Evolutionary conservation across 1,140 invertebrate genomes (phyloP).

Genomic region (Drepana arcuata): DNA sequence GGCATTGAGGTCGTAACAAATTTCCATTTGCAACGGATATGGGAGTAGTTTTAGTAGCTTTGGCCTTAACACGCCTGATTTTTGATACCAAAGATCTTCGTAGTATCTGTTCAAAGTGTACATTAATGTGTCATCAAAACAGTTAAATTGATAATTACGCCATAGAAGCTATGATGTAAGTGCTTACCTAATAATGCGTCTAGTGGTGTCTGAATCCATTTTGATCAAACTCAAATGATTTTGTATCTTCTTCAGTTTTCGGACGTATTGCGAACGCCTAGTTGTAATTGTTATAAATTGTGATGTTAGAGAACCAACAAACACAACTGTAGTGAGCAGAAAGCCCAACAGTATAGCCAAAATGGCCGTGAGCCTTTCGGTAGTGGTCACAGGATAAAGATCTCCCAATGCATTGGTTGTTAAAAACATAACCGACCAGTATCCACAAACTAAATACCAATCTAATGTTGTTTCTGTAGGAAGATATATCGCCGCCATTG

Average conservation of each 20-base stretch:
- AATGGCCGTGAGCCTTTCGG: conserved; percentile 45
- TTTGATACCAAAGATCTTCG: conserved; percentile 62
- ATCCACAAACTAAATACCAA: conserved; percentile 58
- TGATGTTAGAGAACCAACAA: conserved; percentile 60
- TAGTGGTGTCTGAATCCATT: conserved; percentile 50
- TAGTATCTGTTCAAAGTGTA: conserved; percentile 39
- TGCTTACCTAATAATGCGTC: conserved; percentile 49
- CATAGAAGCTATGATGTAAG: no score
- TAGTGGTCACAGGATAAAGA: conserved; percentile 50
- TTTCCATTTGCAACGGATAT: conserved; percentile 57
- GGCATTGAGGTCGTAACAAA: conserved; percentile 61
- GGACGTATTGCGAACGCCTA: conserved; percentile 49
- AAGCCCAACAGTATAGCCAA: conserved; percentile 53
- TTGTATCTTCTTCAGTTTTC: conserved; percentile 50
- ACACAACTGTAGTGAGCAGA: conserved; percentile 52
- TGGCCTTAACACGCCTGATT: conserved; percentile 57
- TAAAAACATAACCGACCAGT: conserved; percentile 57
- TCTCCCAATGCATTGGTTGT: conserved; percentile 60
- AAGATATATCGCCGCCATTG: conserved; percentile 37
- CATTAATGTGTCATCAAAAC: not conserved
- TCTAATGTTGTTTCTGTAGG: conserved; percentile 48
- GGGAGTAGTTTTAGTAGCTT: conserved; percentile 49
- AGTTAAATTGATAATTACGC: no score
- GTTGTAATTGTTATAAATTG: conserved; percentile 59
- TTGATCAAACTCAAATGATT: conserved; percentile 50